Evolutionary conservation across 1,140 invertebrate species (phyloP).

Genomic region (Ectropis grisescens): DNA sequence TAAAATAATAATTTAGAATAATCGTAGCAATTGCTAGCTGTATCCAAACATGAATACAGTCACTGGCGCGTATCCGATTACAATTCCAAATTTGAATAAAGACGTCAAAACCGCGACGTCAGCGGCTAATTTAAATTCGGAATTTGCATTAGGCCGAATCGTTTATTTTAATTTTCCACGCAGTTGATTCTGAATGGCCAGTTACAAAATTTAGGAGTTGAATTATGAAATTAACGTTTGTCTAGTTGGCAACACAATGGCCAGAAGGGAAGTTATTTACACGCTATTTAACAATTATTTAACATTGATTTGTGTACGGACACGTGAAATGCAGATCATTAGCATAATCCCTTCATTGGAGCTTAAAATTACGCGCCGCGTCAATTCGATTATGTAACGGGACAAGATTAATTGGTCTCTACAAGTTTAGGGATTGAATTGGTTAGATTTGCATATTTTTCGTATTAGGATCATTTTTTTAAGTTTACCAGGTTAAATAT

Average conservation of each 20-base stretch:
- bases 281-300: slow-evolving; percentile 58
- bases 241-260: slow-evolving; percentile 32
- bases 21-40: slow-evolving; percentile 9
- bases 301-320: slow-evolving; percentile 36
- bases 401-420: too few species aligned
- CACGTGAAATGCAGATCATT: slow-evolving; percentile 41
- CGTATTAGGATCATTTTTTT: too few species aligned
- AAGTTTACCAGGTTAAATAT: too few species aligned
- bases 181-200: slow-evolving; percentile 53
- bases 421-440: too few species aligned
- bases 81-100: slow-evolving; percentile 57
- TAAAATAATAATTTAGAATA: not conserved
- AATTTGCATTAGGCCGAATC: slow-evolving; percentile 36
- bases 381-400: too few species aligned
- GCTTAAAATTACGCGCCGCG: slow-evolving; percentile 7
- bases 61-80: slow-evolving; percentile 38
- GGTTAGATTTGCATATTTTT: too few species aligned
- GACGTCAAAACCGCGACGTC: slow-evolving; percentile 52
- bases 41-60: slow-evolving; percentile 41
- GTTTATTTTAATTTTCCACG: slow-evolving; percentile 64
- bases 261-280: slow-evolving; percentile 32
- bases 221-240: slow-evolving; percentile 44
- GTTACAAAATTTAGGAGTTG: slow-evolving; percentile 23
- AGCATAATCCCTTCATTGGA: slow-evolving; percentile 45
- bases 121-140: slow-evolving; percentile 46